These are phyloP conservation scores for Ranitomeya imitator DNA, from an alignment of 2,113 vertebrate genomes.

Conservation along the genomic window DNA sequence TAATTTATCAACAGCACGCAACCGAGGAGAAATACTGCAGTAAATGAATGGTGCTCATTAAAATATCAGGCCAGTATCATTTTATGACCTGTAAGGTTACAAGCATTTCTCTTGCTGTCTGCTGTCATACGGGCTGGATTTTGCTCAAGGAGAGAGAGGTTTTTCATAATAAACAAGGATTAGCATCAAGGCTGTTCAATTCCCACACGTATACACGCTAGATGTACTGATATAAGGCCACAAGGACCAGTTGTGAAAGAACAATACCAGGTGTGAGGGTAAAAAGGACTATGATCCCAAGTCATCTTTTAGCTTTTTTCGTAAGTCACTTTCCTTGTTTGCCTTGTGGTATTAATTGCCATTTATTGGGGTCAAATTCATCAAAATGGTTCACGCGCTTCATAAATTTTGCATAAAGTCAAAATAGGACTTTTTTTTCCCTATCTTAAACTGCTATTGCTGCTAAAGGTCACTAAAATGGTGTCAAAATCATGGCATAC, in stretches of 20 bases:
- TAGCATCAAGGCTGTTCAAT: not conserved
- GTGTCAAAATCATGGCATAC: too few relatives aligned
- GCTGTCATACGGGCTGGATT: not conserved
- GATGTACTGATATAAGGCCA: not conserved
- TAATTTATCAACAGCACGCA: conserved; percentile 31
- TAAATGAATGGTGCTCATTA: conserved; percentile 22
- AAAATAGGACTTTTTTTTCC: too few relatives aligned
- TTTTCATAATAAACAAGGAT: not conserved
- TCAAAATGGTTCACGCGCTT: too few relatives aligned
- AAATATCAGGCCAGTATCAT: conserved; percentile 1
- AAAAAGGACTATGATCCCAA: too few relatives aligned
- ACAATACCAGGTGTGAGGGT: not conserved
- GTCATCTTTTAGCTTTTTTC: too few relatives aligned
- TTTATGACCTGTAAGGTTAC: conserved; percentile 19
- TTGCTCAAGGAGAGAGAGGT: not conserved
- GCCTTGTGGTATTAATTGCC: too few relatives aligned
- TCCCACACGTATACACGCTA: not conserved
- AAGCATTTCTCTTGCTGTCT: not conserved
- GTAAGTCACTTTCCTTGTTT: too few relatives aligned
- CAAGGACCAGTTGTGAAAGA: not conserved
- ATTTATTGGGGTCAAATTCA: too few relatives aligned
- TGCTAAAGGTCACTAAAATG: too few relatives aligned
- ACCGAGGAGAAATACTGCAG: not conserved
- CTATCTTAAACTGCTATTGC: too few relatives aligned
- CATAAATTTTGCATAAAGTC: too few relatives aligned